Evolutionary conservation across 2,797 vertebrate genomes (phyloP), one percentile per base, ranked within the genome.

Genomic region (Erethizon dorsatum): DNA sequence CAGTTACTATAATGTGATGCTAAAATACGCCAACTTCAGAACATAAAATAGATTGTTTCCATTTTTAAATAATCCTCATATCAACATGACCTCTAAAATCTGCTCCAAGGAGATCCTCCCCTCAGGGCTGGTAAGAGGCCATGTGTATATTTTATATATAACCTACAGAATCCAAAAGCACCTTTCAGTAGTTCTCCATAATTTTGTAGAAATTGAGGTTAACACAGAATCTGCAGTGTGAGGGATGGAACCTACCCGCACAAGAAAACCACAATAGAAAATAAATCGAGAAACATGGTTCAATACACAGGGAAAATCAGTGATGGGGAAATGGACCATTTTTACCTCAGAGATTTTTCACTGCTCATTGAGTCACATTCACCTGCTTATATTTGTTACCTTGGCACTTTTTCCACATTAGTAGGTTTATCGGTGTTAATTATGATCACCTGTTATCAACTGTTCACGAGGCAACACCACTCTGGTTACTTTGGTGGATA

Each of bases 321-420:
- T 91, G 59, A 90, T 24, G 45, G 54, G 31, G 54, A 93, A 94
- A 73, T 37, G 61, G 47, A 84, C 57, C 45, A 65, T 47, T 91
- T 96, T 94, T 96, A 59, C 71, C 78, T 96, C 77, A 88, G 71
- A 95, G 22, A 71, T 50, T 69, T 89, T 86, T 93, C 54, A 93
- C 54, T 90, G 41, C 31, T 97, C 86, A 82, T 0, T 91, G 89
- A 91, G 12, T 96, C 57, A 88, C 82, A 50, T 73, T 92, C 24
- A 94, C 31, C n/a, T 41, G 28, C 33, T 83, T 45, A 47, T 80
- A 41, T 78, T 82, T 79, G 54, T 83, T 91, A 83, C 79, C 18
- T 11, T 91, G 75, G 59, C 41, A 95, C 15, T 82, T 93, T 90
- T 94, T 67, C 57, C 79, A 91, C 26, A 7, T 41, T 83, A 69